Percentiles rank a stretch among this genome's conserved stretches.
phyloP scores from a whole-genome alignment of 1,140 invertebrate genomes.

The Procambarus virginalis region DNA sequence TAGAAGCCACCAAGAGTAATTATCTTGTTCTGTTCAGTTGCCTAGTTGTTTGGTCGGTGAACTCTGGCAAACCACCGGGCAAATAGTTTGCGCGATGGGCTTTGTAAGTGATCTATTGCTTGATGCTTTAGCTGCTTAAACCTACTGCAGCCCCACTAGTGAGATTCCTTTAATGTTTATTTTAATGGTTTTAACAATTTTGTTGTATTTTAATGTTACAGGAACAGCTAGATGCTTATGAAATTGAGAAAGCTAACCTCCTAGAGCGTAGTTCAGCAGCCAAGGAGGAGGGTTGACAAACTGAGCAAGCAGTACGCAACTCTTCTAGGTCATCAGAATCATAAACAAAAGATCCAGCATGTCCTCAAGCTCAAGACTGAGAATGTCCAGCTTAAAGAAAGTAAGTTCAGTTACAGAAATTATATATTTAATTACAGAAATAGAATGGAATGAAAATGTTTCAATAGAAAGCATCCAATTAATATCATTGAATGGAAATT shows the following conservation, averaged over 20 bases:
- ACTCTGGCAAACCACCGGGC: too few species aligned
- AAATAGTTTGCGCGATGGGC: too few species aligned
- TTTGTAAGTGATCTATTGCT: too few species aligned
- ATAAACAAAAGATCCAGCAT: conserved; percentile 82
- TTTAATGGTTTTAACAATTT: neutral
- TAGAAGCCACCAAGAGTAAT: too few species aligned
- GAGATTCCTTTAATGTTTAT: neutral
- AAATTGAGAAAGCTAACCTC: conserved; percentile 74
- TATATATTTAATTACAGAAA: too few species aligned
- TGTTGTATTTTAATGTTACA: neutral
- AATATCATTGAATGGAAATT: too few species aligned
- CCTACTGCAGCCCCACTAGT: neutral
- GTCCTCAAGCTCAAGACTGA: conserved; percentile 80
- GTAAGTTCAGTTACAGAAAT: conserved; percentile 65
- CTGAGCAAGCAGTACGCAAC: conserved; percentile 79
- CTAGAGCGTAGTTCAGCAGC: conserved; percentile 72
- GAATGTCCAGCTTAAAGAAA: conserved; percentile 76
- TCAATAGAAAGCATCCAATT: too few species aligned
- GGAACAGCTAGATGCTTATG: conserved; percentile 75
- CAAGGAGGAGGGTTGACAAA: conserved; percentile 76
- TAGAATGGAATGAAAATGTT: too few species aligned
- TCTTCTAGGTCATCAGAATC: conserved; percentile 81
- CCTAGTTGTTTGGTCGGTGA: too few species aligned
- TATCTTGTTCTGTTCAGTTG: too few species aligned
- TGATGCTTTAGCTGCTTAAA: too few species aligned